Base-by-base conservation (phyloP, 2,113 vertebrate genomes). In the Percina caprodes region DNA sequence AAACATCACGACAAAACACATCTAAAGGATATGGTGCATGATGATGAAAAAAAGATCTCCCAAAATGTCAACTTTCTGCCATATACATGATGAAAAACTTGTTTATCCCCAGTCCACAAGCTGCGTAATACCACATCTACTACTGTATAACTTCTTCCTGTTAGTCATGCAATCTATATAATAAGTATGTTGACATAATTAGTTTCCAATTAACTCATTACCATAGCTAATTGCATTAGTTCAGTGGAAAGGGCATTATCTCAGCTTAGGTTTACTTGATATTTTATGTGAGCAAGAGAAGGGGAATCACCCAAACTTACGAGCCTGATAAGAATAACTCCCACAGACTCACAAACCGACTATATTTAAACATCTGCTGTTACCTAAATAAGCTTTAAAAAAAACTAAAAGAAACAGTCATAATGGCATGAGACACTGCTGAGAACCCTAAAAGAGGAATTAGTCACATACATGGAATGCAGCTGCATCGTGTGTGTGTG, bases 281-380 rank as follows among this genome's bases (percentile, higher is more conserved):
- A 12, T 15, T 61, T 4, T 12, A 6, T 48, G 48, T 54, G 16
- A 52, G 12, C 39, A 71, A 35, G 8, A 45, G 13, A 46, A 35
- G 54, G 82, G 87, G 82, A 91, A 84, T 84, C 84, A 46, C 83
- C 61, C 42, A 24, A 58, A 71, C n/a, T n/a, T 59, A 24, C 2
- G 1, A 55, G 12, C 15, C 65, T 71, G 19, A 65, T 68, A 75
- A 74, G 6, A 88, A 81, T 90, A 76, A 72, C 23, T 15, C 51
- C n/a, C 49, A 35, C 12, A 60, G 77, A 65, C 79, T 39, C 55
- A 77, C 52, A 49, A 5, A 21, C 21, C 5, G 9, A 1, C 26
- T 89, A 86, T 80, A 83, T 39, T 73, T 85, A 85, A 35, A 72
- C 21, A 0, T 45, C 35, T n/a, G 0, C 8, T 10, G 80, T 66